Conservation (phyloP, 1,140 invertebrate genomes). For the Augochlora pura region DNA sequence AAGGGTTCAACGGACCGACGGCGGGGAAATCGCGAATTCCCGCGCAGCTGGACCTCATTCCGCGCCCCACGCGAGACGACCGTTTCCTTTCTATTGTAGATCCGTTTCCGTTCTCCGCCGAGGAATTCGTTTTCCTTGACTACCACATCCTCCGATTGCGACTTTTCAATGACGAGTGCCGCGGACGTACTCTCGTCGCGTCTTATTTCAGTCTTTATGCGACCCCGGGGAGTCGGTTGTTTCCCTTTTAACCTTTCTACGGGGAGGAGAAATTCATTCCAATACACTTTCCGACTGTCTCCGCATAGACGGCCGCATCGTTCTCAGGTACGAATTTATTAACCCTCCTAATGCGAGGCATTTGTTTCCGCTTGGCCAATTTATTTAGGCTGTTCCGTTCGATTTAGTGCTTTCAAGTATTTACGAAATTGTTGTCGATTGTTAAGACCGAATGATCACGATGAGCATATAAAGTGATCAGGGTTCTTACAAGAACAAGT, state of each 20-base stretch:
- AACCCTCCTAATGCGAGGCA: too few species aligned
- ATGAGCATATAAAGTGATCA: too few species aligned
- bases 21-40: background rate
- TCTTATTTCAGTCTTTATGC: background rate
- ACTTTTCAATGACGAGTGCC: background rate
- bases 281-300: too few species aligned
- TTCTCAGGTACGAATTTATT: too few species aligned
- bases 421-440: too few species aligned
- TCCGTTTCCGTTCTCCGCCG: background rate
- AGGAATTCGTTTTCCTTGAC: background rate
- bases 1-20: conserved; percentile 8
- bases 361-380: too few species aligned
- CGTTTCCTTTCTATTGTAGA: background rate
- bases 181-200: background rate
- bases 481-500: too few species aligned
- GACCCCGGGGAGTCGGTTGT: background rate
- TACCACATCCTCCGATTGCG: background rate
- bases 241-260: background rate
- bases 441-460: too few species aligned
- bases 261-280: background rate
- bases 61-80: background rate
- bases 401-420: too few species aligned
- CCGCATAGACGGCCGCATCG: too few species aligned
- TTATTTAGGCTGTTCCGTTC: too few species aligned
- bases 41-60: conserved; percentile 1